Evolutionary conservation across 2,797 vertebrate genomes (phyloP).

Genomic region (Lepilemur septentrionalis): DNA sequence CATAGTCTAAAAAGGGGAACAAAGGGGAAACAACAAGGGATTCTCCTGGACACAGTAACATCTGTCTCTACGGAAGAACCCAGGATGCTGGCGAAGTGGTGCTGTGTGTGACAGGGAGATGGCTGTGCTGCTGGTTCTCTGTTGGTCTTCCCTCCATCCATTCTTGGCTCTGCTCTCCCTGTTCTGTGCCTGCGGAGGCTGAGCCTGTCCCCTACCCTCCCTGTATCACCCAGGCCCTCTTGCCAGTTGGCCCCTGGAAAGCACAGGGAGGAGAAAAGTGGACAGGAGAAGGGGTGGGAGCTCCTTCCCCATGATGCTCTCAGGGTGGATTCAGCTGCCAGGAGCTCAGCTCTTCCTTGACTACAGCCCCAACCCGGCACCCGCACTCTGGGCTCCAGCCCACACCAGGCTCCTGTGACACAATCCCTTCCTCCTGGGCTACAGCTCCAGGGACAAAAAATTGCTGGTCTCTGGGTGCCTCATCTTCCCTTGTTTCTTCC

Average conservation of each 20-base stretch:
- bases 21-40: not conserved
- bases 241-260: not conserved
- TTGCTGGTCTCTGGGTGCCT: not conserved
- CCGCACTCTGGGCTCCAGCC: not conserved
- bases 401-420: not conserved
- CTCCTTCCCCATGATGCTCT: accelerated
- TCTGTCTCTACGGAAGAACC: not conserved
- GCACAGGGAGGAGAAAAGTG: not conserved
- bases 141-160: not conserved
- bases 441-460: not conserved
- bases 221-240: not conserved
- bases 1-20: not conserved
- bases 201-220: not conserved
- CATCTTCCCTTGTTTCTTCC: not conserved
- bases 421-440: not conserved
- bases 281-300: accelerated
- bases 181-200: not conserved
- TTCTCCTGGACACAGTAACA: not conserved
- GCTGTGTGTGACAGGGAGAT: not conserved
- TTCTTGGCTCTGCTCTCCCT: not conserved
- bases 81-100: not conserved
- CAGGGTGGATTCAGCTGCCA: not conserved
- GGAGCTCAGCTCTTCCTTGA: not conserved
- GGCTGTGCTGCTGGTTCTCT: too few relatives aligned
- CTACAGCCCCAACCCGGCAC: not conserved